Percentiles rank a stretch among this genome's conserved stretches.
phyloP scores from a whole-genome alignment of 2,113 vertebrate species.

The Panurus biarmicus region DNA sequence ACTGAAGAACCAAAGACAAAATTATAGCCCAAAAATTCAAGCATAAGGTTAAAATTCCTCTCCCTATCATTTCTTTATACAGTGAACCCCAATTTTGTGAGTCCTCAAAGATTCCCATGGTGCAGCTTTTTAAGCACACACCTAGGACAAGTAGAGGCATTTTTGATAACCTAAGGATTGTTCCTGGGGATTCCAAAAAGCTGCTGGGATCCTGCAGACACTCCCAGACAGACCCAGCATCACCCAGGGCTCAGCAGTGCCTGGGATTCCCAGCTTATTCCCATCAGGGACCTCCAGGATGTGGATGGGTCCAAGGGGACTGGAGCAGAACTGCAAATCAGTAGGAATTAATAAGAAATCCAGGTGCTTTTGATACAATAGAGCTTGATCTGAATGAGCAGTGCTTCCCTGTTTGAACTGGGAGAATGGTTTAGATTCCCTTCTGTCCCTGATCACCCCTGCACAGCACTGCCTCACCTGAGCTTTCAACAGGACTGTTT shows the following conservation, averaged over 20 bases:
- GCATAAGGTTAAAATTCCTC: neutral
- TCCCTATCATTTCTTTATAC: neutral
- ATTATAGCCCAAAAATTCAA: neutral
- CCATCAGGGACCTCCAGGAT: neutral
- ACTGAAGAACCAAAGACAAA: neutral
- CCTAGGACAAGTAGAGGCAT: neutral
- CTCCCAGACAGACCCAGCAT: neutral
- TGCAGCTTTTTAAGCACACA: neutral
- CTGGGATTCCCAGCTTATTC: neutral
- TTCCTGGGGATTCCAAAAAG: neutral
- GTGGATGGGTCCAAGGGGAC: neutral
- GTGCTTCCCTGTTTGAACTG: neutral
- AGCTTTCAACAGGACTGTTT: neutral
- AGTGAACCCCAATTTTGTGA: accelerated
- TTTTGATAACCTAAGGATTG: neutral
- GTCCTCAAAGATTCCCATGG: neutral
- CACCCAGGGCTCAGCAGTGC: neutral
- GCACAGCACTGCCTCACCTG: neutral
- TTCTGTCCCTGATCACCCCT: neutral
- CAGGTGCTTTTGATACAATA: neutral
- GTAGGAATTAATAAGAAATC: neutral
- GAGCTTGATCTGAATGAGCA: neutral
- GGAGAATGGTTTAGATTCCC: neutral
- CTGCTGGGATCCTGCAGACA: neutral
- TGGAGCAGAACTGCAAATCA: neutral